A percentile compares a stretch with the other conserved stretches of the same genome.
phyloP scores from a whole-genome alignment of 2,113 vertebrate genomes.

The Oreotrochilus melanogaster region DNA sequence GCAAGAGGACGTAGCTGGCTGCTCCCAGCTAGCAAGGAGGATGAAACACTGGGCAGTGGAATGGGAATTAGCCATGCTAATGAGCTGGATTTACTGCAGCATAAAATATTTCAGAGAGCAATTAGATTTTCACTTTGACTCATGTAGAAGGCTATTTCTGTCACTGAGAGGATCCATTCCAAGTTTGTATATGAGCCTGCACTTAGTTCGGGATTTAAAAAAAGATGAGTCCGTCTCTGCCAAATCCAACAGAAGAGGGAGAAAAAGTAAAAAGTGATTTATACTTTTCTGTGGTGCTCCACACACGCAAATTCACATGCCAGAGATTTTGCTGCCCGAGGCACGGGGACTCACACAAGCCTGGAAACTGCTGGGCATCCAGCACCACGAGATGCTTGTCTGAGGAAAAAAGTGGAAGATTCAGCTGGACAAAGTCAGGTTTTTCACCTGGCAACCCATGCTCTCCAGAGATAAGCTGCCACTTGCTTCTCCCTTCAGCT shows the following conservation, averaged over 20 bases:
- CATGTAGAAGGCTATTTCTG: constrained; percentile 26
- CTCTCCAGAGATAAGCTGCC: not conserved
- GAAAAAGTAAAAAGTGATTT: not conserved
- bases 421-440: not conserved
- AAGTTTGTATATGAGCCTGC: constrained; percentile 4
- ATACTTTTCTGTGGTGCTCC: not conserved
- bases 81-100: constrained; percentile 33
- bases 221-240: not conserved
- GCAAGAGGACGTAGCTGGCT: not conserved
- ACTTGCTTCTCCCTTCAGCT: not conserved
- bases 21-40: not conserved
- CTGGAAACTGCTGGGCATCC: not conserved
- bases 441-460: not conserved
- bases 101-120: not conserved
- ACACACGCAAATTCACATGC: fast-evolving
- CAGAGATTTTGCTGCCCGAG: not conserved
- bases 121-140: constrained; percentile 12
- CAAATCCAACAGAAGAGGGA: constrained; percentile 16
- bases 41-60: not conserved
- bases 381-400: not conserved
- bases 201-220: not conserved
- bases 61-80: constrained; percentile 17
- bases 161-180: constrained; percentile 9
- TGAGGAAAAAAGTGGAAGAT: not conserved
- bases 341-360: not conserved